A percentile compares a stretch with the other conserved stretches of the same genome.
phyloP scores from a whole-genome alignment of 2,888 invertebrate species.

The Dascillus cervinus region DNA sequence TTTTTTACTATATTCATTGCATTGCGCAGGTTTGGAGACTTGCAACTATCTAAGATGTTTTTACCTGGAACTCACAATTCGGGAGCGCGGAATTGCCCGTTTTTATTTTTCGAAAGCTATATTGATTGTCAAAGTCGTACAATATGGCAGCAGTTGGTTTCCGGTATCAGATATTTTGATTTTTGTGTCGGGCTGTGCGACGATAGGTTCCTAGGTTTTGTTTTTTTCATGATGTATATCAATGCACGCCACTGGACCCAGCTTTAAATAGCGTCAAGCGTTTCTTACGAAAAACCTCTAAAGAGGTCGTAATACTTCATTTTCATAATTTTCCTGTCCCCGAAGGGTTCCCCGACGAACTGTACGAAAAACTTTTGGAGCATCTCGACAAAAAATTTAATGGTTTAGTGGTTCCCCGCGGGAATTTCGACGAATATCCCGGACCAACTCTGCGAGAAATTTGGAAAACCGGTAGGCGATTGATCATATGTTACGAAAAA shows the following conservation, averaged over 20 bases:
- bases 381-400: constrained; percentile 44
- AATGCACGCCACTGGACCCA: constrained; percentile 1
- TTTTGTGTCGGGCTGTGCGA: constrained; percentile 52
- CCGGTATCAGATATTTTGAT: constrained; percentile 54
- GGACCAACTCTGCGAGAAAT: constrained; percentile 47
- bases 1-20: no score
- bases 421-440: constrained; percentile 28
- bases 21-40: constrained; percentile 35
- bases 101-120: constrained; percentile 11
- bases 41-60: constrained; percentile 47
- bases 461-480: constrained; percentile 41
- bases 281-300: constrained; percentile 5
- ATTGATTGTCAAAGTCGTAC: constrained; percentile 44
- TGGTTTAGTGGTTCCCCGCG: constrained; percentile 40
- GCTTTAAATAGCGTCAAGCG: constrained; percentile 2
- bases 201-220: no score
- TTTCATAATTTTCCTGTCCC: constrained; percentile 11
- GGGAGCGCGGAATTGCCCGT: constrained; percentile 44
- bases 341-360: constrained; percentile 5
- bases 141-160: constrained; percentile 49
- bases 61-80: constrained; percentile 59
- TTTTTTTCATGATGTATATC: constrained; percentile 49
- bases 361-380: constrained; percentile 42
- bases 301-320: constrained; percentile 7
- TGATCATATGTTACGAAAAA: constrained; percentile 48